Conservation (phyloP, 2,888 invertebrate genomes). For the Geotrupes spiniger region DNA sequence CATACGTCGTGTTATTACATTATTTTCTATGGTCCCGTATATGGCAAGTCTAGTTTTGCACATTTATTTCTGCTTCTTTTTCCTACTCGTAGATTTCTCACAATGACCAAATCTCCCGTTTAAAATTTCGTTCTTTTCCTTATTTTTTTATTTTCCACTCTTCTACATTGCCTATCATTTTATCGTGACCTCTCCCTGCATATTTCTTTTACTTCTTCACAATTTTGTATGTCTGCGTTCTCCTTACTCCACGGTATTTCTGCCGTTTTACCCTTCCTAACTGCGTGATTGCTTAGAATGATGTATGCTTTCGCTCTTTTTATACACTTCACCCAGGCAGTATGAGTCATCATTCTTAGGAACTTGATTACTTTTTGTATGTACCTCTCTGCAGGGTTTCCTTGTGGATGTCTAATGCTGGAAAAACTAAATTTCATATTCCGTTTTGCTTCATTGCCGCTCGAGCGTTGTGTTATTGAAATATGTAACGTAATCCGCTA, state of each 20-base stretch:
- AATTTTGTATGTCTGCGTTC: background rate
- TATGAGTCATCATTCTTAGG: constrained; percentile 1
- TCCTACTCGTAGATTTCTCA: background rate
- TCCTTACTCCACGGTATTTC: background rate
- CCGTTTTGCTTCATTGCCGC: too few relatives aligned
- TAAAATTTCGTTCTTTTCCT: background rate
- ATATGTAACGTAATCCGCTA: too few relatives aligned
- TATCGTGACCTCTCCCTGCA: background rate
- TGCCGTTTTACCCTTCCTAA: background rate
- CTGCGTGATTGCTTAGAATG: too few relatives aligned
- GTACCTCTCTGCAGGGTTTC: constrained; percentile 5
- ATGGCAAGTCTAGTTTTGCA: background rate
- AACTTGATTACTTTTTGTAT: background rate
- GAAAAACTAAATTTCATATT: background rate
- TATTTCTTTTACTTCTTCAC: background rate
- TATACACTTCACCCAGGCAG: background rate
- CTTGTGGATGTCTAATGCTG: background rate
- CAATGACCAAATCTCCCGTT: background rate
- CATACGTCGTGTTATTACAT: background rate
- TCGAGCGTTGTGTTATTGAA: too few relatives aligned
- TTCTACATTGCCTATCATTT: background rate
- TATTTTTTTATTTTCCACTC: background rate
- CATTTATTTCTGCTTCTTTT: background rate
- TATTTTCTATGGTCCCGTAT: background rate
- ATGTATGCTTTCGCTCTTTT: background rate